These are phyloP conservation scores for Drosophila pachea DNA, from an alignment of 1,140 invertebrate genomes.

Conservation along the genomic window DNA sequence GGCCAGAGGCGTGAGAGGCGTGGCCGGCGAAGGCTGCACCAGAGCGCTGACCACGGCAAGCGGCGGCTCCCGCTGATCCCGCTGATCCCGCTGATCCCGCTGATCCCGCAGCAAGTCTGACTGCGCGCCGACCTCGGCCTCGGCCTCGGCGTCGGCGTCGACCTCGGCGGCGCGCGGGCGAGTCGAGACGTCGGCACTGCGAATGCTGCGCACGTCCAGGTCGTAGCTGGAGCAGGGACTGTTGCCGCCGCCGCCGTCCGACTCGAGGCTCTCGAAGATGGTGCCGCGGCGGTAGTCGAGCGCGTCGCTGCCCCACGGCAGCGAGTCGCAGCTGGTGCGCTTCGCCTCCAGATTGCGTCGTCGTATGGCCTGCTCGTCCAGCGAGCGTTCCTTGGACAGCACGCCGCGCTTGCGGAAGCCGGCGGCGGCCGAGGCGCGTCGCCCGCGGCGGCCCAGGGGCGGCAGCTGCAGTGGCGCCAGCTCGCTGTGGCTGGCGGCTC, in stretches of 20 bases:
- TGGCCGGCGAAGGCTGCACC: conserved; percentile 21
- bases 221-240: conserved; percentile 42
- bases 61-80: conserved; percentile 35
- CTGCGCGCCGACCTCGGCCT: too few relatives aligned
- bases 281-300: conserved; percentile 70
- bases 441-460: conserved; percentile 66
- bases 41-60: conserved; percentile 50
- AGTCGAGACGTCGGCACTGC: conserved; percentile 64
- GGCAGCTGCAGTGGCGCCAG: conserved; percentile 60
- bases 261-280: conserved; percentile 76
- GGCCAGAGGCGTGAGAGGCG: conserved; percentile 27
- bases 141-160: too few relatives aligned
- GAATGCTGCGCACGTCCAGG: conserved; percentile 68
- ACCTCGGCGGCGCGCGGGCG: conserved; percentile 14
- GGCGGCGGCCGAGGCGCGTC: conserved; percentile 69
- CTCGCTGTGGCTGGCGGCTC: conserved; percentile 21
- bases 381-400: conserved; percentile 74
- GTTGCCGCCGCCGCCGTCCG: conserved; percentile 41
- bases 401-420: conserved; percentile 75
- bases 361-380: conserved; percentile 77
- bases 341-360: conserved; percentile 76
- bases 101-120: too few relatives aligned
- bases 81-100: not conserved
- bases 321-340: conserved; percentile 77
- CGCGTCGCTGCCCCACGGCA: conserved; percentile 74